Percentiles rank a stretch among this genome's conserved stretches.
Conservation (phyloP, 2,797 vertebrate genomes). For the Anisognathus igniventris region DNA sequence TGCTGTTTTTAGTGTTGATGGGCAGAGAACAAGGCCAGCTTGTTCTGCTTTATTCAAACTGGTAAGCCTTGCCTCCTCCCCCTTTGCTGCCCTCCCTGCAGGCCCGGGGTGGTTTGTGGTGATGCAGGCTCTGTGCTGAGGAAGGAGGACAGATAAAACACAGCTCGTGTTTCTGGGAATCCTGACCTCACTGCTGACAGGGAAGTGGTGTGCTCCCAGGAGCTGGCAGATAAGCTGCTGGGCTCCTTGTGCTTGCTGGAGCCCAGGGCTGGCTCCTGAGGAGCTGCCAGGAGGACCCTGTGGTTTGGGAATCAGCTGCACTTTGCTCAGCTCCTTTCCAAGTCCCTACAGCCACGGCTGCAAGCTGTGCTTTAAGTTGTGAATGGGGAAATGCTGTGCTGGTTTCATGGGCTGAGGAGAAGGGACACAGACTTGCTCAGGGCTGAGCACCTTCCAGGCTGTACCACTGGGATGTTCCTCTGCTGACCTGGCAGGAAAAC, state of each 20-base stretch:
- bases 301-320: background rate
- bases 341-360: background rate
- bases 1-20: background rate
- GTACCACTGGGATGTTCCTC: background rate
- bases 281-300: background rate
- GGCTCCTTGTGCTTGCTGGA: background rate
- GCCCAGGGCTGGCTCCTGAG: background rate
- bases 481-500: background rate
- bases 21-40: background rate
- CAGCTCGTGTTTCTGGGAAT: constrained; percentile 51
- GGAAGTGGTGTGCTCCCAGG: constrained; percentile 8
- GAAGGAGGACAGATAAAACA: constrained; percentile 42
- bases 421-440: background rate
- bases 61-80: background rate
- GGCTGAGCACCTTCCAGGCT: background rate
- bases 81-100: background rate
- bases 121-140: background rate
- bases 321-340: background rate
- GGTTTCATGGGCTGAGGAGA: background rate
- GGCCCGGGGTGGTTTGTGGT: constrained; percentile 25
- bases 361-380: background rate
- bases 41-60: background rate
- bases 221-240: constrained; percentile 27
- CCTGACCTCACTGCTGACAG: constrained; percentile 6
- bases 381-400: background rate